phyloP scores from a whole-genome alignment of 2,888 invertebrate species.

The Melieria crassipennis region DNA sequence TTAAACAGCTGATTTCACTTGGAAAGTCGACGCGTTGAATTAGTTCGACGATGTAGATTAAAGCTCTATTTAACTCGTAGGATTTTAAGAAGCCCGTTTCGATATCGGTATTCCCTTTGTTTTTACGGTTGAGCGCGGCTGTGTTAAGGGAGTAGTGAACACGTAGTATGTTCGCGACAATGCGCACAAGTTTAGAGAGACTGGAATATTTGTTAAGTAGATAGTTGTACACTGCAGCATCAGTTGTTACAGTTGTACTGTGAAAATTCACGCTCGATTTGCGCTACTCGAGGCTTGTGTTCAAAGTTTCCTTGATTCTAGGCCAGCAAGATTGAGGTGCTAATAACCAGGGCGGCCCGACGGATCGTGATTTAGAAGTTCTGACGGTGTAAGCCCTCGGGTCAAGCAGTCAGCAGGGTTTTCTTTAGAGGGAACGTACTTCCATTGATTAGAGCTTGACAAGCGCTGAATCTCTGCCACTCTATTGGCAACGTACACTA shows the following conservation, averaged over 20 bases:
- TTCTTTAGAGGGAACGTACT: constrained; percentile 34
- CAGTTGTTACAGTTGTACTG: neutral
- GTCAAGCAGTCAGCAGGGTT: constrained; percentile 34
- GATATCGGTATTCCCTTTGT: neutral
- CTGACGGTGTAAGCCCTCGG: constrained; percentile 19
- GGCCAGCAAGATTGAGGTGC: neutral
- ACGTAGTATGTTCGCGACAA: constrained; percentile 4
- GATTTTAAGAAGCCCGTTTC: constrained; percentile 18
- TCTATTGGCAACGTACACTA: constrained; percentile 20
- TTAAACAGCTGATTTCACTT: constrained; percentile 4
- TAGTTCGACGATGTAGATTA: neutral
- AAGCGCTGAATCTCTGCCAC: constrained; percentile 29
- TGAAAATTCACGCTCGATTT: neutral
- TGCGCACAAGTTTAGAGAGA: constrained; percentile 3
- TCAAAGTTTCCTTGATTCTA: neutral
- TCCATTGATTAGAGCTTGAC: constrained; percentile 37
- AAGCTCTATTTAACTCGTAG: neutral
- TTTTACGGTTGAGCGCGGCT: neutral
- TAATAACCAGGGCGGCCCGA: constrained; percentile 18
- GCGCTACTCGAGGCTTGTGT: neutral
- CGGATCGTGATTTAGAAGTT: constrained; percentile 7
- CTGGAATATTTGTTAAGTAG: constrained; percentile 7
- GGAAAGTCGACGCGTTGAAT: constrained; percentile 20
- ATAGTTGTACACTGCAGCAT: neutral
- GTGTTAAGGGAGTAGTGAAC: neutral